These are phyloP conservation scores for Adelges cooleyi DNA, from an alignment of 1,140 invertebrate genomes.

Conservation along the genomic window DNA sequence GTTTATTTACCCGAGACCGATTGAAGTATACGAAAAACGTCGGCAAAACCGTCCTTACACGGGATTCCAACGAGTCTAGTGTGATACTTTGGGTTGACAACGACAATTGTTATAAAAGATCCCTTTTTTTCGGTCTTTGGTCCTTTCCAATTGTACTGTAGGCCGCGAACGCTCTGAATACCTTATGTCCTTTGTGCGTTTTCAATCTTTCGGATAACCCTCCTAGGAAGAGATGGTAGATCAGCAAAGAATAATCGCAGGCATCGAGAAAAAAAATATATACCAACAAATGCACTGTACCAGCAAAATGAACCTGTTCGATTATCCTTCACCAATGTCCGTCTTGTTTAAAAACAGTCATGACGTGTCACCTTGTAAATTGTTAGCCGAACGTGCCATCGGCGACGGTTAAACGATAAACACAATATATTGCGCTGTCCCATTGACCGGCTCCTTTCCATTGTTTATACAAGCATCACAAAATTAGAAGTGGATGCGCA, in stretches of 20 bases:
- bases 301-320: no score
- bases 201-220: no score
- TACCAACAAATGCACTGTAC: no score
- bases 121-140: background rate
- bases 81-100: background rate
- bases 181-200: background rate
- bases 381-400: background rate
- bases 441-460: background rate
- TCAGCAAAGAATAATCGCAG: no score
- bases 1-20: no score
- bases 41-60: background rate
- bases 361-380: background rate
- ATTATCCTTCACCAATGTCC: no score
- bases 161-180: background rate
- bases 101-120: slow-evolving; percentile 2
- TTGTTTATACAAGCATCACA: background rate
- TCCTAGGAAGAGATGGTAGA: no score
- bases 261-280: no score
- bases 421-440: background rate
- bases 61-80: slow-evolving; percentile 9
- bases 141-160: slow-evolving; percentile 1
- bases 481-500: background rate
- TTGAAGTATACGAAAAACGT: no score
- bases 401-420: no score
- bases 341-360: background rate